Conservation (phyloP, 2,888 invertebrate species). For the Clanis bilineata region DNA sequence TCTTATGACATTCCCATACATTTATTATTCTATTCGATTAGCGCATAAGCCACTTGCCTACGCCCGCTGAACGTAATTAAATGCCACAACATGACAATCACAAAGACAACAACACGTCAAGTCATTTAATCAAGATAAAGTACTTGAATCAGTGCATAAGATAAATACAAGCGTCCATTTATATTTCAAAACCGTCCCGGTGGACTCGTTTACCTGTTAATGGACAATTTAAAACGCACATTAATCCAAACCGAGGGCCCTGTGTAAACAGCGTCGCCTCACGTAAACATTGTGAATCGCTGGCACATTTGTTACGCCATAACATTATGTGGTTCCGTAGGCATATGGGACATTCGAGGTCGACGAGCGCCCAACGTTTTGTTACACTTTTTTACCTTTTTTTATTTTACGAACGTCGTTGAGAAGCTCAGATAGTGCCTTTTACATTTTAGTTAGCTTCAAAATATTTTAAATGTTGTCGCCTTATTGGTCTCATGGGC, state of each 20-base stretch:
- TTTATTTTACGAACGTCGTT: background rate
- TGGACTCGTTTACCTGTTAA: slow-evolving; percentile 10
- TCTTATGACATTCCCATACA: too few species aligned
- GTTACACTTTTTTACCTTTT: slow-evolving; percentile 10
- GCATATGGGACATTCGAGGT: slow-evolving; percentile 33
- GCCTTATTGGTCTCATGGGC: too few species aligned
- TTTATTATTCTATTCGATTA: too few species aligned
- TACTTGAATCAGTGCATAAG: background rate
- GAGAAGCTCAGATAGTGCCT: background rate
- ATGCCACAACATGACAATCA: too few species aligned
- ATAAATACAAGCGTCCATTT: background rate
- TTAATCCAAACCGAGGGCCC: slow-evolving; percentile 20
- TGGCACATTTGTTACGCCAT: slow-evolving; percentile 45
- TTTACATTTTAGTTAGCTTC: too few species aligned
- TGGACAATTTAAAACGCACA: slow-evolving; percentile 11
- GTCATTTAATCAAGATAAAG: too few species aligned
- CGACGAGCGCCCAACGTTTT: background rate
- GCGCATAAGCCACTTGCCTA: too few species aligned
- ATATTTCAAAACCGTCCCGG: background rate
- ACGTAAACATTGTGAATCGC: slow-evolving; percentile 32
- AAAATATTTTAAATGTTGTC: too few species aligned
- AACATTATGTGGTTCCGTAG: slow-evolving; percentile 35
- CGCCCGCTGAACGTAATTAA: too few species aligned
- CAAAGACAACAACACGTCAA: too few species aligned
- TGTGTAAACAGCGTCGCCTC: slow-evolving; percentile 17